A percentile compares a stretch with the other conserved stretches of the same genome.
These are phyloP conservation scores for Eulemur rufifrons DNA, from an alignment of 2,113 vertebrate genomes.

Conservation along the genomic window DNA sequence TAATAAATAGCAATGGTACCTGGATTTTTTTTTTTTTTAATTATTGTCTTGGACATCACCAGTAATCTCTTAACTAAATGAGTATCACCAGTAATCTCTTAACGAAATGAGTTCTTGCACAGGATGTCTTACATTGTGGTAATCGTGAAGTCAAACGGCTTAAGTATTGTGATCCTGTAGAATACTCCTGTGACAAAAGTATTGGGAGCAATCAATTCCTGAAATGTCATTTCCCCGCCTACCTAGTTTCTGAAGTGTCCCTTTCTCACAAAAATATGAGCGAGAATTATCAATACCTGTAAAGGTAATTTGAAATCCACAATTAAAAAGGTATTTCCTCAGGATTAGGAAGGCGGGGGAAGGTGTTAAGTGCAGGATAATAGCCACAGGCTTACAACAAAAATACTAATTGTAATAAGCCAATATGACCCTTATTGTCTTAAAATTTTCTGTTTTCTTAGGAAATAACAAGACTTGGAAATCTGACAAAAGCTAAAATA, in stretches of 20 bases:
- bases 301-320: background rate
- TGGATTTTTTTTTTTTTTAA: background rate
- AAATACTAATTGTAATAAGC: background rate
- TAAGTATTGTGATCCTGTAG: conserved; percentile 8
- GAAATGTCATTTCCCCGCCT: background rate
- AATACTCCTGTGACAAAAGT: background rate
- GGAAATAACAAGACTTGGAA: background rate
- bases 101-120: background rate
- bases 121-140: background rate
- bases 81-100: background rate
- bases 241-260: background rate
- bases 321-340: background rate
- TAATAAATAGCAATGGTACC: background rate
- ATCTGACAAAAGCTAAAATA: background rate
- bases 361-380: background rate
- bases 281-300: background rate
- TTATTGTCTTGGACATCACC: background rate
- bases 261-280: background rate
- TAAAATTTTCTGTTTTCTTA: background rate
- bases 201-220: background rate
- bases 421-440: background rate
- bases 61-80: background rate
- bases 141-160: background rate
- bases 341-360: no score
- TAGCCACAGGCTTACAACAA: background rate